Evolutionary conservation across 1,140 invertebrate genomes (phyloP), one percentile per base, ranked within the genome.

Genomic region (Heliconius eleuchia): DNA sequence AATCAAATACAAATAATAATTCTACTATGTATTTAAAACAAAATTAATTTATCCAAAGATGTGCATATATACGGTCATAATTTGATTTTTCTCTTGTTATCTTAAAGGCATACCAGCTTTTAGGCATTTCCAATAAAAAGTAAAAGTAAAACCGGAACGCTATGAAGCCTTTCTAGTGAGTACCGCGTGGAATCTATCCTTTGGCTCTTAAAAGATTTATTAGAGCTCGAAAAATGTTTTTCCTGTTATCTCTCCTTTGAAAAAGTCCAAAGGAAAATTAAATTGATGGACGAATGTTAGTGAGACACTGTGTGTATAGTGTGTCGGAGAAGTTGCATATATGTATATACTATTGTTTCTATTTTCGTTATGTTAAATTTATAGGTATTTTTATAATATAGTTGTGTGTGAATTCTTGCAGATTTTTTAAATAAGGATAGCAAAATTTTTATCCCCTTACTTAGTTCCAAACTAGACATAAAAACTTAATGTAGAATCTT

Each of bases 101-200:
- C 70, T 76, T 70, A 71, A 76, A 70, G 55, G 39, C 60, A 70
- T 42, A 34, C 27, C 55, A 19, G 74, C 74, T 76, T 76, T 76
- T 70, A 76, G 57, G 60, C 74, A 42, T 76, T 70, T 55, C 55
- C 39, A 75, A 66, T 57, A 75, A 66, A 66, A 66, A 66, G 23
- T 66, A 66, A 11, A 66, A 66, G 60, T 66, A 66, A 27, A 27
- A 66, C 52, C 57, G 46, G 23, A 46, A 34, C 74, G 74, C 34
- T 71, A 70, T 50, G 66, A 16, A 76, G 74, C 39, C 57, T 70
- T 50, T 39, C 39, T 55, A 66, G 74, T 70, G 60, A 76, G 7
- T 42, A 71, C 37, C 6, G 74, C 37, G n/a, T 76, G 57, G 74
- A 42, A 66, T 30, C 74, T 70, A 71, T 39, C 74, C 52, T 60